These are phyloP conservation scores for Odontomyia ornata DNA, from an alignment of 2,888 invertebrate genomes.

Conservation along the genomic window DNA sequence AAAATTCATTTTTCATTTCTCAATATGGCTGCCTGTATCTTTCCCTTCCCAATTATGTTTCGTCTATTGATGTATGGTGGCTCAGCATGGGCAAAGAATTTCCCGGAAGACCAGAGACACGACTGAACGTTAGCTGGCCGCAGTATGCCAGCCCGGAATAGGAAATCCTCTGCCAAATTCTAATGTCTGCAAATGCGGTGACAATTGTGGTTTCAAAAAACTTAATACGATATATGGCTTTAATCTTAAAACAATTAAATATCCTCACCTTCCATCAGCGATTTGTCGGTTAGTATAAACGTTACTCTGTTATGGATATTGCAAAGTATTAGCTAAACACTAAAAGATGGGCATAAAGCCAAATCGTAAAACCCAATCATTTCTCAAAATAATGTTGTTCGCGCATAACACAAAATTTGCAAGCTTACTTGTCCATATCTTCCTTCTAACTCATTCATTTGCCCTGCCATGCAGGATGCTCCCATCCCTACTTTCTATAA, in stretches of 20 bases:
- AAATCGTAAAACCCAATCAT: constrained; percentile 31
- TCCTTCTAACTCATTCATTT: constrained; percentile 9
- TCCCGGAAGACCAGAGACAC: too few species aligned
- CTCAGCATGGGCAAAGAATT: too few species aligned
- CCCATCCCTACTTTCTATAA: constrained; percentile 15
- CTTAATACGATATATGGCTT: not conserved
- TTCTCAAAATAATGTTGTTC: constrained; percentile 37
- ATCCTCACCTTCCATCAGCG: not conserved
- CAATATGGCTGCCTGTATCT: too few species aligned
- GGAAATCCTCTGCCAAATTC: too few species aligned
- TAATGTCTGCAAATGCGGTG: not conserved
- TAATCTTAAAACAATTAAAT: not conserved
- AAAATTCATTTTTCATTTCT: too few species aligned
- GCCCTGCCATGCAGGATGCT: not conserved
- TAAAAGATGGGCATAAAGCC: not conserved
- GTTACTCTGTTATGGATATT: constrained; percentile 3
- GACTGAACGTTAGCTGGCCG: too few species aligned
- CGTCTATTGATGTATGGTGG: too few species aligned
- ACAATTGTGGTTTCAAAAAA: not conserved
- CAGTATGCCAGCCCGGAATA: too few species aligned
- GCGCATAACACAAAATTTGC: not conserved
- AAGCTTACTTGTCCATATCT: not conserved
- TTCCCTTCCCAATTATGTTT: too few species aligned
- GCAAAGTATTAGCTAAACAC: not conserved
- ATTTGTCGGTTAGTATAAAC: constrained; percentile 20